Base-by-base conservation (phyloP, 2,113 vertebrate genomes). In the Myrmecophaga tridactyla region DNA sequence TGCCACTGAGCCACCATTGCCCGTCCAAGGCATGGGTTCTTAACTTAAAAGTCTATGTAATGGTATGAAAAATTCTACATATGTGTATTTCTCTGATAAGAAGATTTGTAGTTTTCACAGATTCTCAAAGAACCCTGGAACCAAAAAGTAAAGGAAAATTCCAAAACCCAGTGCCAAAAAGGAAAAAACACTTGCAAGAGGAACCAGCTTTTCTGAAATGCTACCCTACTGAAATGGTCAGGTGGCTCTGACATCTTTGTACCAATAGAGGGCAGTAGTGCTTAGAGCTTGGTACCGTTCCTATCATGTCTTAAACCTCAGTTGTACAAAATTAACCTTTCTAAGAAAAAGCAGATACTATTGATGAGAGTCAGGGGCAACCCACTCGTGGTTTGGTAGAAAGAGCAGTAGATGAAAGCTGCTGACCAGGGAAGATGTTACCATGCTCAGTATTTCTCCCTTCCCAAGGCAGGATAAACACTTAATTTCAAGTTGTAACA, bases 211-310 rank as follows among this genome's bases (percentile, higher is more conserved):
- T 88, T 36, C 60, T 14, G 6, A 93, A 48, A 23, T 13, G 39
- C 51, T 17, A 14, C 41, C 65, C 25, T 89, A 1, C 43, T 7
- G 29, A 83, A 77, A 25, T 41, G 60, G 70, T 62, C 72, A 39
- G 58, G 51, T 85, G n/a, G 25, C 43, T n/a, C 77, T 91, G 75
- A 20, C 29, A n/a, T 34, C 43, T 84, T 48, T 72, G 1, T 86
- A 56, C 86, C 96, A 92, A n/a, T 91, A 97, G 97, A 84, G 97
- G 96, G 97, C 82, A 94, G 93, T 76, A 65, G 69, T 84, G 65
- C 58, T 63, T 43, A 85, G 65, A 43, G 82, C 76, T 17, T 0
- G 36, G 21, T 80, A 15, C 12, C 0, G 0, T 46, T 85, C 48
- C 8, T 36, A 7, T 7, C 25, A 7, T 75, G 21, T 36, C 43